Evolutionary conservation across 1,140 invertebrate species (phyloP), one percentile per base, ranked within the genome.

Genomic region (Scaptodrosophila lebanonensis): DNA sequence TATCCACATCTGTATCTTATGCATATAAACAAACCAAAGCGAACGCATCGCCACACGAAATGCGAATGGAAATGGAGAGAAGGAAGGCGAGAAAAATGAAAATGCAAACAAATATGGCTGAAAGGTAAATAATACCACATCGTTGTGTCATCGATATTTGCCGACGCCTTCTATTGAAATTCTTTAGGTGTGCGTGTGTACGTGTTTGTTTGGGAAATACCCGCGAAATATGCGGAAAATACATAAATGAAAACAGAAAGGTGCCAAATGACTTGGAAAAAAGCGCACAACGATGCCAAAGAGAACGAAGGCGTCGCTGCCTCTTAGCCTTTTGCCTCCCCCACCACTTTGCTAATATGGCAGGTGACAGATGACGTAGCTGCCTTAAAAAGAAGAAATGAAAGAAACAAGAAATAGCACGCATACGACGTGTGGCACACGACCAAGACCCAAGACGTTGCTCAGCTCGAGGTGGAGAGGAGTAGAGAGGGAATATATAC

Each of bases 301-400:
- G 32, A 49, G 32, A 32, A 9, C 33, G 15, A 18, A 61, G 32
- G 18, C 25, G 39, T 32, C 17, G 49, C 54, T n/a, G n/a, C n/a
- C n/a, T n/a, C n/a, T n/a, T n/a, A n/a, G n/a, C n/a, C n/a, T n/a
- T n/a, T n/a, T n/a, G n/a, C n/a, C n/a, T n/a, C n/a, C n/a, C n/a
- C n/a, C n/a, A n/a, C n/a, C n/a, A n/a, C n/a, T n/a, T n/a, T n/a
- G n/a, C n/a, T n/a, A 29, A 47, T 39, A 38, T 54, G 32, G 44
- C 67, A 79, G 75, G 69, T 79, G 75, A 69, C 54, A 56, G 66
- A 82, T 83, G 76, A 82, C 75, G 75, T 79, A 82, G 72, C 70
- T 67, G 73, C 35, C 53, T 47, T 56, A 51, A 68, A 65, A 73
- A 73, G 68, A 72, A 79, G n/a, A n/a, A n/a, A n/a, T n/a, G n/a